A percentile compares a stretch with the other conserved stretches of the same genome.
These are phyloP conservation scores for Festucalex cinctus DNA, from an alignment of 2,113 vertebrate species.

Conservation along the genomic window DNA sequence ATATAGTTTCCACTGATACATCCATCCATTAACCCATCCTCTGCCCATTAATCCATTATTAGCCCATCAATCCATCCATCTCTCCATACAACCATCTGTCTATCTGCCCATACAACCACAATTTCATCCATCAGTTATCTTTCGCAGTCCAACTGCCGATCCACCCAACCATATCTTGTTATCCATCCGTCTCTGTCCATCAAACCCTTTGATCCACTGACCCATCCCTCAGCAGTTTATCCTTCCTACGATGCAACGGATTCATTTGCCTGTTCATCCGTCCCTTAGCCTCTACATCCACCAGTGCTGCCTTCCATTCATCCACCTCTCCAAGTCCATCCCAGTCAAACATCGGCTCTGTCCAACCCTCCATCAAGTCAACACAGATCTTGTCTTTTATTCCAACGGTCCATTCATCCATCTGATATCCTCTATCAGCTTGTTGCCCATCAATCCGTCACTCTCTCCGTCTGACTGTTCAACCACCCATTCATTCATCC, in stretches of 20 bases:
- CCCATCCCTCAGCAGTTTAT: background rate
- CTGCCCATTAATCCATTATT: background rate
- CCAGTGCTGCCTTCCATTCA: no score
- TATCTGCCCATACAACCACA: no score
- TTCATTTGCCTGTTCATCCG: background rate
- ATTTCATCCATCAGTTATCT: no score
- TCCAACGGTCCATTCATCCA: constrained; percentile 10
- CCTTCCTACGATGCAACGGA: background rate
- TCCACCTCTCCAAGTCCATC: no score
- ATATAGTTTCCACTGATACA: no score
- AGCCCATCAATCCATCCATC: background rate
- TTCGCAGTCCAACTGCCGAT: background rate
- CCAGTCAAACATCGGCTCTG: no score
- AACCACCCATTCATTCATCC: background rate
- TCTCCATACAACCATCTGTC: background rate
- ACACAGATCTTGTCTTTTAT: background rate
- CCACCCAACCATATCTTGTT: background rate
- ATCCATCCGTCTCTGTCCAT: background rate
- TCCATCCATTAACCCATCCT: background rate
- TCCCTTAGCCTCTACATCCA: no score
- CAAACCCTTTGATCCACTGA: background rate
- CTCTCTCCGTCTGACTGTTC: constrained; percentile 61
- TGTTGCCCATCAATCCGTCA: constrained; percentile 47
- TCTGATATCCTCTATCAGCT: no score
- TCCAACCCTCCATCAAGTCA: background rate